These are phyloP conservation scores for Priocnemis perturbator DNA, from an alignment of 2,888 invertebrate genomes.

Conservation along the genomic window DNA sequence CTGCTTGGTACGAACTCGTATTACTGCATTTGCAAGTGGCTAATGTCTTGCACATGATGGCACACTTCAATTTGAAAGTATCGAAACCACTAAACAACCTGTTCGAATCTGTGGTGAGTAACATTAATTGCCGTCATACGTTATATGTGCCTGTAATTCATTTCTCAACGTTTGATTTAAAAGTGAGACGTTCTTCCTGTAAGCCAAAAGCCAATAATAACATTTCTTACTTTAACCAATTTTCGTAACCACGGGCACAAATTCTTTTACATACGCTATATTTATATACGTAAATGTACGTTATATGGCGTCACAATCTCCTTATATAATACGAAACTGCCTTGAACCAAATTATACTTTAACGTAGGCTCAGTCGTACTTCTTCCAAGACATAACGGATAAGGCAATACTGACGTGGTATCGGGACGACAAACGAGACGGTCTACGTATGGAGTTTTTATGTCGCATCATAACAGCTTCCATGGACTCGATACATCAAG, in stretches of 20 bases:
- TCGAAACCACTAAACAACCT: constrained; percentile 84
- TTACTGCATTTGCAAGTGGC: constrained; percentile 89
- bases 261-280: no score
- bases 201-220: no score
- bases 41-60: constrained; percentile 86
- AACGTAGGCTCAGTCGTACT: constrained; percentile 67
- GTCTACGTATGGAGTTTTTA: constrained; percentile 84
- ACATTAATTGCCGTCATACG: not conserved
- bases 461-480: constrained; percentile 84
- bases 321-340: not conserved
- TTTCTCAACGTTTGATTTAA: no score
- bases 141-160: no score
- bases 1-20: constrained; percentile 85
- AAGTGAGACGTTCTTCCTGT: no score
- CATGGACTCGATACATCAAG: constrained; percentile 83
- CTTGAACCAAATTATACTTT: not conserved
- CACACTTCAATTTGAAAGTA: constrained; percentile 85
- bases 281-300: no score
- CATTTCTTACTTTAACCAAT: no score
- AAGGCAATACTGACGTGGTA: constrained; percentile 67
- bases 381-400: constrained; percentile 70
- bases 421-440: constrained; percentile 81
- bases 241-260: no score
- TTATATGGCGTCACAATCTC: no score
- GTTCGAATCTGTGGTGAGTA: constrained; percentile 84